A percentile compares a stretch with the other conserved stretches of the same genome.
These are phyloP conservation scores for Caenorhabditis sulstoni DNA, from an alignment of 2,888 invertebrate species.

Conservation along the genomic window DNA sequence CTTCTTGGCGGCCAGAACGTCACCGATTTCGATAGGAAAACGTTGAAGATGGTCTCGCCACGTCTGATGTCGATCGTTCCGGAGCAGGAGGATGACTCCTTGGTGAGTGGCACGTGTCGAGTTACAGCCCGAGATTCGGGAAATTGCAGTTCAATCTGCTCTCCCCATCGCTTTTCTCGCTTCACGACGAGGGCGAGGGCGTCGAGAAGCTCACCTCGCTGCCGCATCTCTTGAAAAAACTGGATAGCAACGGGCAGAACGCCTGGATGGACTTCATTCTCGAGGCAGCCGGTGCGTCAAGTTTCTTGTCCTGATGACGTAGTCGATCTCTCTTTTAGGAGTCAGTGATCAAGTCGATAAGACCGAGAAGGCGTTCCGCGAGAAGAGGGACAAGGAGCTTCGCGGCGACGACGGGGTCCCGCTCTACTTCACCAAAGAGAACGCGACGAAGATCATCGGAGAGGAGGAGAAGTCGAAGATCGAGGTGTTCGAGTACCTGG, in stretches of 20 bases:
- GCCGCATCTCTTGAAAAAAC: slow-evolving; percentile 72
- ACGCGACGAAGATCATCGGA: slow-evolving; percentile 65
- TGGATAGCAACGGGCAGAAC: slow-evolving; percentile 73
- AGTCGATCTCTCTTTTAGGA: slow-evolving; percentile 41
- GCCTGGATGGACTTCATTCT: slow-evolving; percentile 79
- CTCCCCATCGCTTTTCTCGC: slow-evolving; percentile 78
- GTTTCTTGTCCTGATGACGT: background rate
- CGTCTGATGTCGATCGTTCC: slow-evolving; percentile 76
- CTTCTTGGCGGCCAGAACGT: slow-evolving; percentile 75
- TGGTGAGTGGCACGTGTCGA: slow-evolving; percentile 29
- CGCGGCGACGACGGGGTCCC: slow-evolving; percentile 61
- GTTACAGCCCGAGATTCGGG: too few relatives aligned
- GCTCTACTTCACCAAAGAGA: slow-evolving; percentile 67
- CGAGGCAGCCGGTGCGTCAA: slow-evolving; percentile 73
- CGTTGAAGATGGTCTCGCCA: slow-evolving; percentile 76
- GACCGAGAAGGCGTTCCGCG: slow-evolving; percentile 47
- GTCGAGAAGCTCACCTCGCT: slow-evolving; percentile 74
- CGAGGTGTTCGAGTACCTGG: slow-evolving; percentile 75
- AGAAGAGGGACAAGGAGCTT: slow-evolving; percentile 59
- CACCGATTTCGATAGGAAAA: slow-evolving; percentile 77
- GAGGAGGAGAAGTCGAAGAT: slow-evolving; percentile 72
- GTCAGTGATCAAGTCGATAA: slow-evolving; percentile 61
- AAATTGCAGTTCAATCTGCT: slow-evolving; percentile 69
- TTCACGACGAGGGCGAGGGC: slow-evolving; percentile 76
- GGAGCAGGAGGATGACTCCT: slow-evolving; percentile 71